Evolutionary conservation across 2,888 invertebrate genomes (phyloP).

Genomic region (Aporophyla lueneburgensis): DNA sequence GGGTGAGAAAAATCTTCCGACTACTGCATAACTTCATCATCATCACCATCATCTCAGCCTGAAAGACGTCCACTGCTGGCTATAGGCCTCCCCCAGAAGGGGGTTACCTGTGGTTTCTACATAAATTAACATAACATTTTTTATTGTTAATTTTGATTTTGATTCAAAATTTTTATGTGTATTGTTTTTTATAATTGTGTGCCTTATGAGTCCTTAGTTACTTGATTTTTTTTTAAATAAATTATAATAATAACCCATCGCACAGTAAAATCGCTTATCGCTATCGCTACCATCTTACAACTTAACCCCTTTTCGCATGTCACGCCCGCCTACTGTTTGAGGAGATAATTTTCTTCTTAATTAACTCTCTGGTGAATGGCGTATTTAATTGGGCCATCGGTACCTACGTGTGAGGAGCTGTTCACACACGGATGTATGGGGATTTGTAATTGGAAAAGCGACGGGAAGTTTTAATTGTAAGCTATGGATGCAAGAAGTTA

Average conservation of each 20-base stretch:
- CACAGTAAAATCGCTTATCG: background rate
- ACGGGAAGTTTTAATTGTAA: conserved; percentile 40
- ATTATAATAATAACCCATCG: background rate
- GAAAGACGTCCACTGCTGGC: too few relatives aligned
- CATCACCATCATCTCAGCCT: too few relatives aligned
- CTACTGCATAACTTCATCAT: too few relatives aligned
- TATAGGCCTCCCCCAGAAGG: too few relatives aligned
- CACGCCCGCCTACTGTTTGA: conserved; percentile 82
- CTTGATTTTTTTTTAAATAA: too few relatives aligned
- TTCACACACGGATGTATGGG: conserved; percentile 54
- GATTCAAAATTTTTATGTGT: too few relatives aligned
- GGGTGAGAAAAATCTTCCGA: too few relatives aligned
- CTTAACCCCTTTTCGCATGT: conserved; percentile 64
- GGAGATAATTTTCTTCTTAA: conserved; percentile 89
- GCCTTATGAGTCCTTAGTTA: too few relatives aligned
- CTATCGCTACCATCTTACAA: conserved; percentile 33
- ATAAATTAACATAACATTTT: too few relatives aligned
- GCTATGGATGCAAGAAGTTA: conserved; percentile 31
- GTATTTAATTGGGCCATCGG: conserved; percentile 86
- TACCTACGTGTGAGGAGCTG: conserved; percentile 77
- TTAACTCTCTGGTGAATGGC: conserved; percentile 85
- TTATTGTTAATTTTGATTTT: too few relatives aligned
- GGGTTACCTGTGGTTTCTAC: too few relatives aligned
- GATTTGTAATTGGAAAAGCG: conserved; percentile 67
- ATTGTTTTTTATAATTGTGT: too few relatives aligned